Evolutionary conservation across 2,797 vertebrate species (phyloP).

Genomic region (Pangasius krempfi): DNA sequence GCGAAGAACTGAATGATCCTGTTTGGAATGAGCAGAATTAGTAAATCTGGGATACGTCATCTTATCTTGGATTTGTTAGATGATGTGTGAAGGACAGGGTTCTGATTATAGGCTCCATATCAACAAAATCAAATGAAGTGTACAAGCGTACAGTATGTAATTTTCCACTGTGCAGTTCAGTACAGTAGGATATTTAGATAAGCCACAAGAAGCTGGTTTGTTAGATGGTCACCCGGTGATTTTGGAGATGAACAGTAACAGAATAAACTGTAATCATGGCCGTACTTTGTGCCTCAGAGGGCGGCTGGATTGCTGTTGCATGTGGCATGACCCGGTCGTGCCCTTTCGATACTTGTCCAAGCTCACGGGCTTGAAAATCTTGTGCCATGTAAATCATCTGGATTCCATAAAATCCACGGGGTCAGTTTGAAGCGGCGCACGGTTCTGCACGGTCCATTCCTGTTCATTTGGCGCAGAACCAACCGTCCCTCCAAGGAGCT

Average conservation of each 20-base stretch:
- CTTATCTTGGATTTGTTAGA: background rate
- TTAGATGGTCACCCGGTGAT: background rate
- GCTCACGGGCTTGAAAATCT: background rate
- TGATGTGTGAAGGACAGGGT: background rate
- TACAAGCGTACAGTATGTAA: background rate
- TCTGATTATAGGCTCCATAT: background rate
- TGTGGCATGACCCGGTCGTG: background rate
- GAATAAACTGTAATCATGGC: conserved; percentile 8
- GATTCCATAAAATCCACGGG: conserved; percentile 3
- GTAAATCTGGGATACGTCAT: background rate
- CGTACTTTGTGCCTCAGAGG: background rate
- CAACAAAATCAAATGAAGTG: background rate
- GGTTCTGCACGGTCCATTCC: background rate
- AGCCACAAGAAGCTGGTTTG: background rate
- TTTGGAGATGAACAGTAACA: background rate
- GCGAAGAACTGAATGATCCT: background rate
- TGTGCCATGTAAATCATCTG: conserved; percentile 6
- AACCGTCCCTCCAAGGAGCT: conserved; percentile 21
- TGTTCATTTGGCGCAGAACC: conserved; percentile 25
- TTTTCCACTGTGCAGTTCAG: background rate
- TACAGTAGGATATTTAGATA: background rate
- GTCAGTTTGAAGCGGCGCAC: background rate
- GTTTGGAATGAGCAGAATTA: background rate
- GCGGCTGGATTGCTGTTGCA: background rate
- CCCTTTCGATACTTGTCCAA: background rate